Evolutionary conservation across 2,888 invertebrate genomes (phyloP), one percentile per base, ranked within the genome.

Genomic region (Platypus cylindrus): DNA sequence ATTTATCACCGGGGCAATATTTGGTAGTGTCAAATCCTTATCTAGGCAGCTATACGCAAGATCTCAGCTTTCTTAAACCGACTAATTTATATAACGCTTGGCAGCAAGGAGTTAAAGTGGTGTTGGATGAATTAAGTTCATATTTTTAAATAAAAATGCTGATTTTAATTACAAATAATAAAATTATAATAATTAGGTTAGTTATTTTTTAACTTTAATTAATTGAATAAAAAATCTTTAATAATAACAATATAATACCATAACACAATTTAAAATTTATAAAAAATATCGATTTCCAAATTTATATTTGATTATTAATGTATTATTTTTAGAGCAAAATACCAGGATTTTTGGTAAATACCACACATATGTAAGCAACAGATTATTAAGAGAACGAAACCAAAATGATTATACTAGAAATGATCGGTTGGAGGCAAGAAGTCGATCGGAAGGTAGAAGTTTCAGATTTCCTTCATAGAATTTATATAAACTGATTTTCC

Each of bases 1-100:
- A 39, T 27, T 32, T 45, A 25, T 40, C 41, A 18, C 45, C 45
- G 13, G 49, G 49, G 40, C 46, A 46, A 41, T 49, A 48, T 40
- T 15, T 48, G 32, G 32, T 31, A 5, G 34, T 43, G 29, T 46
- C 47, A 13, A 44, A 47, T 38, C 47, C 47, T 11, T 34, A 41
- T 32, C 36, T 47, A 37, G 47, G 47, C 23, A 44, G 45, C 36
- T 38, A 41, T 34, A 43, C 43, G 5, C 43, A 44, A 28, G 41
- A 47, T 16, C 16, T 48, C 13, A 38, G 41, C 29, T 34, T 29
- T 34, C 43, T 47, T 45, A 47, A 46, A 34, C 43, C 43, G 30
- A 37, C 32, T 34, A 43, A 43, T 27, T 17, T 43, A 16, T 32
- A 31, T 32, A 39, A 39, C 32, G 34, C 20, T 13, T 37, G 28